Base-by-base conservation (phyloP, 2,113 vertebrate genomes). In the Phainopepla nitens region DNA sequence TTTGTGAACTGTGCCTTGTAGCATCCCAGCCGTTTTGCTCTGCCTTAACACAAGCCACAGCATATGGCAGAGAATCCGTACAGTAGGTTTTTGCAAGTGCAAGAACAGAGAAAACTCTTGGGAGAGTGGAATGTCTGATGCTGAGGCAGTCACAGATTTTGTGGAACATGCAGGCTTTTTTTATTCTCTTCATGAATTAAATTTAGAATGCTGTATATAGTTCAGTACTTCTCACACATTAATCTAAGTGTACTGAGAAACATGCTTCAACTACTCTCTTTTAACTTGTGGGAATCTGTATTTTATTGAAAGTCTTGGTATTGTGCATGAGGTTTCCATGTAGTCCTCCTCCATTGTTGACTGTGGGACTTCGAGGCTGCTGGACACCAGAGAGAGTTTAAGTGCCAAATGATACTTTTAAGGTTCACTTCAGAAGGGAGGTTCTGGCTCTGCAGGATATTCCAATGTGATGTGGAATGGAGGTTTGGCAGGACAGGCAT, bases 61-160 rank as follows among this genome's bases (percentile, higher is more conserved):
- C 96, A 95, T 93, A 95, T 96, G 95, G 94, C 54, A 68, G 50
- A 33, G 71, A 60, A 79, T 90, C 88, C 85, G 75, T 87, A 23
- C 15, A 1, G 85, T 8, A 69, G 92, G n/a, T 23, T 91, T 96
- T 82, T 82, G 92, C 78, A 86, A 94, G 75, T 80, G 62, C 75
- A 91, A 90, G 90, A 94, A 69, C 53, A 77, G 70, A 84, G 88
- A 76, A 93, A 50, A 61, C 71, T 93, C 87, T 80, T 61, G 53
- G 66, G 79, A 94, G 75, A 65, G 45, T 27, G 87, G 79, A 42
- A 72, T 19, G 82, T 76, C 84, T 92, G 88, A 85, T 93, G 79
- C 89, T 94, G 79, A 95, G 66, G 79, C 93, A 90, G 15, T 90
- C 75, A 61, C 92, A 77, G 92, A 35, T 90, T 94, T 90, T 95